Evolutionary conservation across 2,113 vertebrate genomes (phyloP), one percentile per base, ranked within the genome.

Genomic region (Maylandia zebra): DNA sequence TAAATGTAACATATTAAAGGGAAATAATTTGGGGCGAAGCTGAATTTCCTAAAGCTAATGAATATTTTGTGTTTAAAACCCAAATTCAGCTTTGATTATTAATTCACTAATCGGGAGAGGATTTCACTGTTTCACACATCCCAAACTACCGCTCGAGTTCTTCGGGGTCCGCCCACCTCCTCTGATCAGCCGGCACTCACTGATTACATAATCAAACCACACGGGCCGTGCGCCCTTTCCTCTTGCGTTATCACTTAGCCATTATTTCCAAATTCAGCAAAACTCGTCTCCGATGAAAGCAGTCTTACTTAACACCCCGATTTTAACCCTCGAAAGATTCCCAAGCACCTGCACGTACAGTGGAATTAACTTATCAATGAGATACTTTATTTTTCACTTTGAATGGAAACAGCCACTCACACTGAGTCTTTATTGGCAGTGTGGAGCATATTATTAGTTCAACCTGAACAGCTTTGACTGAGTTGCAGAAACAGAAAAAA

Each of bases 91-190:
- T 32, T 50, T 56, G 11, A 19, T 30, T 22, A 30, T 30, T 22
- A 30, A 57, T 41, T 56, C 27, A 19, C 38, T 45, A 27, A 84
- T 45, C 52, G n/a, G 53, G 6, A 16, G 14, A 38, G 22, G n/a
- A 36, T 7, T 83, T 83, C 30, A 9, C 34, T 11, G 14, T 32
- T 53, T 22, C 17, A 14, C 83, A 53, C 82, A 43, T 12, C 64
- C 90, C 19, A 34, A 79, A 48, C 19, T 34, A 5, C 22, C 7
- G 5, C 43, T 48, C 16, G 14, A 48, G 16, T 78, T 19, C 43
- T 32, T 50, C 71, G 1, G 55, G 59, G 10, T 82, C 59, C 90
- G 84, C 91, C 91, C 88, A 38, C 82, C 81, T 74, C 78, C 69
- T 3, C 10, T 82, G 11, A 6, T 22, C 82, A 83, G 74, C 86